Percentiles rank a stretch among this genome's conserved stretches.
Evolutionary conservation across 2,797 vertebrate genomes (phyloP).

Genomic region (Gymnodraco acuticeps): DNA sequence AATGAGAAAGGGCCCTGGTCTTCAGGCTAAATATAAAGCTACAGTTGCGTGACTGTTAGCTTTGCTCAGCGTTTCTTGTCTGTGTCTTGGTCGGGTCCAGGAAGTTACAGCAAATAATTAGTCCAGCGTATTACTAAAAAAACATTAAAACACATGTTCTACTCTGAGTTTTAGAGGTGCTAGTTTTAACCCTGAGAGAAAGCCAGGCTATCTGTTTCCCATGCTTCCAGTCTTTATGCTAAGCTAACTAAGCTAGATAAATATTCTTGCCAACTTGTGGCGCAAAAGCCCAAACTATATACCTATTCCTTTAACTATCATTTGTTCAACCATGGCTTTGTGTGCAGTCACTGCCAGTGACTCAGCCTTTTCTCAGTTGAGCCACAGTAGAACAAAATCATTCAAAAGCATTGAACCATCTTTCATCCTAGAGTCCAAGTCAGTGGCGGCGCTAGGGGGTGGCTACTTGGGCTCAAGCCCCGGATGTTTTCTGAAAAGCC

Average conservation of each 20-base stretch:
- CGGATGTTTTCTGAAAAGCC: no score
- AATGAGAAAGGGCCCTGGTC: no score
- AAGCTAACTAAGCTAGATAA: background rate
- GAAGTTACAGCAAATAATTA: background rate
- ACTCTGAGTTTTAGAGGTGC: background rate
- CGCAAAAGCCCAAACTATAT: background rate
- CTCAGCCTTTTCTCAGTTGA: background rate
- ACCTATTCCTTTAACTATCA: background rate
- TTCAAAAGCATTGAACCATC: background rate
- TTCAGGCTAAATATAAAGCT: background rate
- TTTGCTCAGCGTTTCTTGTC: background rate
- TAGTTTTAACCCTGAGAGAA: background rate
- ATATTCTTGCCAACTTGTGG: background rate
- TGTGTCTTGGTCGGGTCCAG: background rate
- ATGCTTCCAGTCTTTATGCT: background rate
- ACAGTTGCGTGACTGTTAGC: background rate
- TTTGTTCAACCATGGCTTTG: background rate
- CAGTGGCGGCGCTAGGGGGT: no score
- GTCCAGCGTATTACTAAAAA: background rate
- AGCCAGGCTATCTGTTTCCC: background rate
- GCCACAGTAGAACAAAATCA: background rate
- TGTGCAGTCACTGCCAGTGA: background rate
- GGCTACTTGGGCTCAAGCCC: no score
- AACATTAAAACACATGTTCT: background rate
- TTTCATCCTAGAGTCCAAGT: background rate